These are phyloP conservation scores for Oryzias woworae DNA, from an alignment of 2,113 vertebrate genomes.

Conservation along the genomic window DNA sequence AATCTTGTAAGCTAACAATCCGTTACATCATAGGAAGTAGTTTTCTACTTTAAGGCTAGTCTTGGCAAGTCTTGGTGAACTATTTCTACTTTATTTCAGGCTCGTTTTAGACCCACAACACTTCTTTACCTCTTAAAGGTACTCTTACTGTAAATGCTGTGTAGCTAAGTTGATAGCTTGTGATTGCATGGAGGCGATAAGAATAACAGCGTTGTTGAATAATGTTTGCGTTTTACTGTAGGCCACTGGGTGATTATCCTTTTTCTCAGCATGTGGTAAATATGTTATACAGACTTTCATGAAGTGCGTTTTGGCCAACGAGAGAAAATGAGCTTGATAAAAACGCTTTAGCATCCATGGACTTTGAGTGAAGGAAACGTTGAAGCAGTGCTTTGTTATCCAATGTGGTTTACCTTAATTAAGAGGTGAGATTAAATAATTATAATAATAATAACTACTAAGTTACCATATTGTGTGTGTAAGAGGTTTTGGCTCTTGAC, in stretches of 20 bases:
- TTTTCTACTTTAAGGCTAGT: conserved; percentile 7
- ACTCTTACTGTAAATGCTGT: neutral
- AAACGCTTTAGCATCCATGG: neutral
- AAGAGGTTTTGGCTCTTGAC: no score
- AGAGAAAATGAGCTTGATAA: conserved; percentile 1
- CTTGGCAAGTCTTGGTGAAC: neutral
- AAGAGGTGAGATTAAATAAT: no score
- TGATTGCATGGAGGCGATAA: conserved; percentile 9
- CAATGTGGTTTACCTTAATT: no score
- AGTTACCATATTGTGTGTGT: no score
- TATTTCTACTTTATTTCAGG: neutral
- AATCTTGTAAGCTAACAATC: conserved; percentile 3
- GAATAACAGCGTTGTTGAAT: neutral
- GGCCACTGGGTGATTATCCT: neutral
- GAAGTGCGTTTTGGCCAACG: conserved; percentile 1
- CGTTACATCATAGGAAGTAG: neutral
- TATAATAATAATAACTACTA: no score
- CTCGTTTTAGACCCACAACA: neutral
- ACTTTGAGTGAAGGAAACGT: neutral
- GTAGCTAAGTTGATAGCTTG: conserved; percentile 10
- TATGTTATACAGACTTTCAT: neutral
- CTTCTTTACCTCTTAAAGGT: conserved; percentile 3
- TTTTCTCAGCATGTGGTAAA: neutral
- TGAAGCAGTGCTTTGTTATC: no score
- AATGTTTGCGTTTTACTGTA: conserved; percentile 1